Percentiles rank a stretch among this genome's conserved stretches.
Evolutionary conservation across 2,888 invertebrate species (phyloP).

Genomic region (Aspidiotus rigidus): DNA sequence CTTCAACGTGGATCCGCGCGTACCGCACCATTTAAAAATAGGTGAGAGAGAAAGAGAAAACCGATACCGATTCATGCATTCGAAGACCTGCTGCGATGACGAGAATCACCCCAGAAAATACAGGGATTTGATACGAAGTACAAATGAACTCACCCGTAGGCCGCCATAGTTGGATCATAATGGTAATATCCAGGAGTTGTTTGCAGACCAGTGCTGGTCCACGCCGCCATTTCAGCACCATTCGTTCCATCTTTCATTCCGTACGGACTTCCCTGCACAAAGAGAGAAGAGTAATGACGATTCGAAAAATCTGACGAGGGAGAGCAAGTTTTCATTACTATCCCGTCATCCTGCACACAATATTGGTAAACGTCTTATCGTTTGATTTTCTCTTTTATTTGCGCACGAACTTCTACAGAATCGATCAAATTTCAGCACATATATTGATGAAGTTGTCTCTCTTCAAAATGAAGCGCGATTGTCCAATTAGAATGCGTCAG

Average conservation of each 20-base stretch:
- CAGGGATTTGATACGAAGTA: background rate
- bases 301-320: background rate
- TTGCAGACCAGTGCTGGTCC: constrained; percentile 83
- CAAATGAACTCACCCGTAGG: constrained; percentile 71
- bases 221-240: constrained; percentile 80
- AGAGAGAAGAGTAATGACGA: constrained; percentile 37
- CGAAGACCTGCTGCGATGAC: too few species aligned
- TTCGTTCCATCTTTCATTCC: constrained; percentile 73
- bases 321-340: too few species aligned
- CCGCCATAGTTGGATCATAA: constrained; percentile 83
- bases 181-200: constrained; percentile 87
- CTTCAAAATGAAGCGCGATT: too few species aligned
- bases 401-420: too few species aligned
- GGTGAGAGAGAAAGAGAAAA: background rate
- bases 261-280: constrained; percentile 80
- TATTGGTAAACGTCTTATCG: too few species aligned
- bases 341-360: too few species aligned
- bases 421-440: too few species aligned
- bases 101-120: too few species aligned
- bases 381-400: too few species aligned
- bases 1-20: background rate
- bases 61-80: too few species aligned
- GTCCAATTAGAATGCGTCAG: too few species aligned
- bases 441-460: too few species aligned
- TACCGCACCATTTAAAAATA: background rate